Evolutionary conservation across 2,113 vertebrate species (phyloP).

Genomic region (Oceanites oceanicus): DNA sequence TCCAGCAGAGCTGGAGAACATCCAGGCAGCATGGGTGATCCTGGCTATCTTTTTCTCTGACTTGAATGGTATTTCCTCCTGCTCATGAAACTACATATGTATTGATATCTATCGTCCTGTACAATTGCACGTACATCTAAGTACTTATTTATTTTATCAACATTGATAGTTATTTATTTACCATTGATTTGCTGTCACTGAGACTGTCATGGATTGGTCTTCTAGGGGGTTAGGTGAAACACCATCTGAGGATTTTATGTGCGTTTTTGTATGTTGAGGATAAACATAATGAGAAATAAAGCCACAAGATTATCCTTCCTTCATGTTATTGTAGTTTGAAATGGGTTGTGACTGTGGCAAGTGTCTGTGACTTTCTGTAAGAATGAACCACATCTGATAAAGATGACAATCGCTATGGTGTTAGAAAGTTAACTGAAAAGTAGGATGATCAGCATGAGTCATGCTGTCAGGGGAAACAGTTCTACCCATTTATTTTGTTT

Average conservation of each 20-base stretch:
- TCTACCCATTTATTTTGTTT: conserved; percentile 50
- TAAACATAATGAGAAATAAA: conserved; percentile 26
- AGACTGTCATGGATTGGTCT: background rate
- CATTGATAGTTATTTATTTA: background rate
- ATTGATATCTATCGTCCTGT: background rate
- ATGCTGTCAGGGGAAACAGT: conserved; percentile 45
- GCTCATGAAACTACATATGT: background rate
- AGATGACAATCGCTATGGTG: conserved; percentile 43
- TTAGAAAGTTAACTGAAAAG: conserved; percentile 61
- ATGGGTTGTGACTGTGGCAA: conserved; percentile 49
- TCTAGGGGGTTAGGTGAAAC: background rate
- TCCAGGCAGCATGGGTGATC: background rate
- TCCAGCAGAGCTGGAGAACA: background rate
- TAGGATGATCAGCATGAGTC: conserved; percentile 62
- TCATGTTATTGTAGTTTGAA: conserved; percentile 43
- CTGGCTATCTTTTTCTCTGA: background rate
- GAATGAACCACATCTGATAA: conserved; percentile 52
- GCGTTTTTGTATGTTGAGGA: conserved; percentile 16
- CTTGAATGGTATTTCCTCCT: background rate
- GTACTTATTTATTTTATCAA: background rate
- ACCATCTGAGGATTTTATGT: background rate
- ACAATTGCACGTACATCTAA: background rate
- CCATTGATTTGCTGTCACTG: background rate
- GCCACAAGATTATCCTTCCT: conserved; percentile 25
- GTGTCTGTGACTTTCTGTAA: conserved; percentile 67